These are phyloP conservation scores for Lepidocyrtinus sp. DNA, from an alignment of 2,888 invertebrate genomes.

Conservation along the genomic window DNA sequence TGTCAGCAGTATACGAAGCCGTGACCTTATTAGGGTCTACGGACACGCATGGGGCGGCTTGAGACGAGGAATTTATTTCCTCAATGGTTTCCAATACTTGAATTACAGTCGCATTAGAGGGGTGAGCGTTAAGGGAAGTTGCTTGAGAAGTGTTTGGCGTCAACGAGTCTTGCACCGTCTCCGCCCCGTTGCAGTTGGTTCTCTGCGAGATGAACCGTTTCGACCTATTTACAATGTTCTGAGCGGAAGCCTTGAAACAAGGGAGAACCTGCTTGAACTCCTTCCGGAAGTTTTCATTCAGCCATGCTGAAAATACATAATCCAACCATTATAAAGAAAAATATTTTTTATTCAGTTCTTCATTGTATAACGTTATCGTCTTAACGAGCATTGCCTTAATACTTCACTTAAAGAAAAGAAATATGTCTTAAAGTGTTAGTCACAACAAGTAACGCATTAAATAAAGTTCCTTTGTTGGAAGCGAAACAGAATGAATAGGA, in stretches of 20 bases:
- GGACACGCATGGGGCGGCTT: slow-evolving; percentile 56
- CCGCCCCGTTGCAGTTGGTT: slow-evolving; percentile 81
- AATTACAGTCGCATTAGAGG: slow-evolving; percentile 72
- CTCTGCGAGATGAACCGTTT: slow-evolving; percentile 75
- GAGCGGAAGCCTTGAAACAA: slow-evolving; percentile 73
- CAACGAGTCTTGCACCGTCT: slow-evolving; percentile 81
- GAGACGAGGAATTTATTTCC: slow-evolving; percentile 66
- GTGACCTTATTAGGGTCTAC: slow-evolving; percentile 50
- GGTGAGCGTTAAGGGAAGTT: background rate
- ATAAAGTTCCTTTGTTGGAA: background rate
- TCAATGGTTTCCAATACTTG: slow-evolving; percentile 67
- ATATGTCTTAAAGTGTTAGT: too few relatives aligned
- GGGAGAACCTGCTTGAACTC: slow-evolving; percentile 87
- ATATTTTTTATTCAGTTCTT: too few relatives aligned
- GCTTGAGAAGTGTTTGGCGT: slow-evolving; percentile 72
- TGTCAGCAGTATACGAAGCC: slow-evolving; percentile 60
- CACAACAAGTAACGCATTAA: too few relatives aligned
- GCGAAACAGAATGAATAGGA: background rate
- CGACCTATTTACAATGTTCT: slow-evolving; percentile 31
- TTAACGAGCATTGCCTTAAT: too few relatives aligned
- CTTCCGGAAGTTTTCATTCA: slow-evolving; percentile 94
- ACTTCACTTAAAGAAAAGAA: too few relatives aligned
- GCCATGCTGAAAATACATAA: slow-evolving; percentile 85
- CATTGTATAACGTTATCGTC: too few relatives aligned
- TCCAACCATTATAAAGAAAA: too few relatives aligned